Percentiles rank a stretch among this genome's conserved stretches.
Conservation (phyloP, 2,888 invertebrate genomes). For the Chouioia cunea region DNA sequence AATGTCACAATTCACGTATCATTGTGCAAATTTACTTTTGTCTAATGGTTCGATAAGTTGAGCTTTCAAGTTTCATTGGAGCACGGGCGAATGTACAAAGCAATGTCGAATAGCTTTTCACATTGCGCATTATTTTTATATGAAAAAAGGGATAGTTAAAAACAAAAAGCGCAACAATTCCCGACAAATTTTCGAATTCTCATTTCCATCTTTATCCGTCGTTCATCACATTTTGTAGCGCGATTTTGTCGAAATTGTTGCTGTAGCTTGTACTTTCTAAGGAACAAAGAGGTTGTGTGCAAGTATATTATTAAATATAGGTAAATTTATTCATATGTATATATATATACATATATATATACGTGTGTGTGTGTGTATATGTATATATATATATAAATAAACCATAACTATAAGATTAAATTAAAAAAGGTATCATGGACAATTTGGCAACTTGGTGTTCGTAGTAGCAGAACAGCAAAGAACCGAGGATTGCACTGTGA, state of each 20-base stretch:
- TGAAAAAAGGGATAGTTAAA: constrained; percentile 52
- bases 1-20: no score
- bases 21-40: constrained; percentile 21
- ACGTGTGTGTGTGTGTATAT: no score
- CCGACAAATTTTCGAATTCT: constrained; percentile 47
- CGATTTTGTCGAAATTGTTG: constrained; percentile 51
- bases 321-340: constrained; percentile 45
- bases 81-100: constrained; percentile 69
- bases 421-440: background rate
- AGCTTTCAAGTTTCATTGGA: constrained; percentile 62
- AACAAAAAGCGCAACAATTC: constrained; percentile 51
- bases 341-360: constrained; percentile 37
- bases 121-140: constrained; percentile 69
- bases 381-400: constrained; percentile 31
- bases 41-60: constrained; percentile 41
- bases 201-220: constrained; percentile 22
- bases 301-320: constrained; percentile 52
- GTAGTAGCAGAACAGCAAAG: background rate
- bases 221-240: constrained; percentile 34
- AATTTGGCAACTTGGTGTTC: constrained; percentile 33
- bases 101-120: constrained; percentile 65
- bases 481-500: no score
- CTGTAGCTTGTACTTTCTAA: constrained; percentile 54
- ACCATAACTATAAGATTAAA: constrained; percentile 27
- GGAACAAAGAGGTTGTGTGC: constrained; percentile 60